phyloP scores from a whole-genome alignment of 1,140 invertebrate genomes.

The Listronotus bonariensis region DNA sequence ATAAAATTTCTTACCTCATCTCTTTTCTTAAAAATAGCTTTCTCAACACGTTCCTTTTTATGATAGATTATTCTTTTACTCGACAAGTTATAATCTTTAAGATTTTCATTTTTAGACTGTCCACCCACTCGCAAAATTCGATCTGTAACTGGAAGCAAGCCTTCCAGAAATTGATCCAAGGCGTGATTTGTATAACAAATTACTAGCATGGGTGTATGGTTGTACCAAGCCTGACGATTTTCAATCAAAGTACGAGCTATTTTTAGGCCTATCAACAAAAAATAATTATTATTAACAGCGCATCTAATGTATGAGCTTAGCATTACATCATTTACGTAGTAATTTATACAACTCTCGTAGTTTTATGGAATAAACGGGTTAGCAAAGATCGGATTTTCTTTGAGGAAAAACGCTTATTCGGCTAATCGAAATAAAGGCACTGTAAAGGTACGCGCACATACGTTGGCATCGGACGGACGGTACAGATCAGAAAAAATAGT shows the following conservation, averaged over 20 bases:
- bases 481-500: no score
- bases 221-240: slow-evolving; percentile 54
- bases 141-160: slow-evolving; percentile 61
- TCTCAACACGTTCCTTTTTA: neutral
- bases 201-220: slow-evolving; percentile 67
- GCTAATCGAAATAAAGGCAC: no score
- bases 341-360: neutral
- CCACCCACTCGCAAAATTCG: slow-evolving; percentile 74
- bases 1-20: slow-evolving; percentile 4
- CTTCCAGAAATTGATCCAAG: slow-evolving; percentile 86
- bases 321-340: no score
- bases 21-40: slow-evolving; percentile 12
- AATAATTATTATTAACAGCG: neutral
- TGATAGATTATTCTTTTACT: neutral
- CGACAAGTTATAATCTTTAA: slow-evolving; percentile 59
- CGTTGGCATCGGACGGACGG: no score
- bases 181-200: slow-evolving; percentile 89
- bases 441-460: no score
- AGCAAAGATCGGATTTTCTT: no score
- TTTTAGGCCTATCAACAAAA: slow-evolving; percentile 61
- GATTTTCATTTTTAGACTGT: slow-evolving; percentile 65
- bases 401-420: no score
- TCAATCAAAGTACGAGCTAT: slow-evolving; percentile 64
- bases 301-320: neutral
- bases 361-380: no score